Percentiles rank a stretch among this genome's conserved stretches.
Conservation (phyloP, 1,140 invertebrate species). For the Mizuhopecten yessoensis region DNA sequence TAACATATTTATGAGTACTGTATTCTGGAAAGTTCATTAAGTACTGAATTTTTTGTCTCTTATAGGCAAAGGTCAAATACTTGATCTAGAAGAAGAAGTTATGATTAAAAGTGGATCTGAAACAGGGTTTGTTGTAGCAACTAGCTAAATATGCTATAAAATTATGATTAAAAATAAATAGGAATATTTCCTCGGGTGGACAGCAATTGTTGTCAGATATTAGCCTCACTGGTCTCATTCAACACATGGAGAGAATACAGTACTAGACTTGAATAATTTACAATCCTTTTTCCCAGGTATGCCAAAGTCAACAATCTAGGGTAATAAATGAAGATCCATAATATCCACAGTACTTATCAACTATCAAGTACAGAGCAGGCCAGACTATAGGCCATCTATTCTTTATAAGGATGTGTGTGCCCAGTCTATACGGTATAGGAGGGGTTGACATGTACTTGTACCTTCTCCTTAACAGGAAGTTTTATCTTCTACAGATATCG, state of each 20-base stretch:
- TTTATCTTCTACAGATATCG: background rate
- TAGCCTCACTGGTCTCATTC: background rate
- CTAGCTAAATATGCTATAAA: background rate
- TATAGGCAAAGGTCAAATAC: too few species aligned
- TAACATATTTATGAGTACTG: background rate
- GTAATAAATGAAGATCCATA: slow-evolving; percentile 21
- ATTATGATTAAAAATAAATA: background rate
- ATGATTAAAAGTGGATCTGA: background rate
- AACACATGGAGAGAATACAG: background rate
- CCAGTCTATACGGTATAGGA: background rate
- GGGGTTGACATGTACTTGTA: background rate
- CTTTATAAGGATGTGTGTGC: background rate
- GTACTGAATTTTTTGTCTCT: background rate
- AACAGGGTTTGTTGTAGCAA: slow-evolving; percentile 6
- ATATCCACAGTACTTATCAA: background rate
- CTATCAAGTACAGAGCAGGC: background rate
- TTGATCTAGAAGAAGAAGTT: too few species aligned
- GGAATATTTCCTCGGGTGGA: background rate
- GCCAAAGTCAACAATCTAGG: background rate
- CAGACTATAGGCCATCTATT: slow-evolving; percentile 1
- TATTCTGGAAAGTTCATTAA: background rate
- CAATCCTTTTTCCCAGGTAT: background rate
- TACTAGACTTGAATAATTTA: slow-evolving; percentile 13
- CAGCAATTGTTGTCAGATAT: background rate
- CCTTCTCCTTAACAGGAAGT: too few species aligned